Percentiles rank a stretch among this genome's conserved stretches.
phyloP scores from a whole-genome alignment of 2,113 vertebrate genomes.

The Rynchops niger region DNA sequence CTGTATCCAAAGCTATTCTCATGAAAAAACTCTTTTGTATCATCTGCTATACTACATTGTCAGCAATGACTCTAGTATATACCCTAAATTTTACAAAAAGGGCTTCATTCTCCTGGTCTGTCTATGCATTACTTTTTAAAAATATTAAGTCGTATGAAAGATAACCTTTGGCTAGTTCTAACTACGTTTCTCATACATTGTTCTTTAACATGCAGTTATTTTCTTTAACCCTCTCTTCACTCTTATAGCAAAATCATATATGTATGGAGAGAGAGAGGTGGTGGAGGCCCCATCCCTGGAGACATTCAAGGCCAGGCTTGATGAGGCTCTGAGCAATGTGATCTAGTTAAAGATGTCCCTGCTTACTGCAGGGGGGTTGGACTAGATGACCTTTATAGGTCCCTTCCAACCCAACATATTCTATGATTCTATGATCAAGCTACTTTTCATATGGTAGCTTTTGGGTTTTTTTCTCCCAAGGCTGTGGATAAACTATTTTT shows the following conservation, averaged over 20 bases:
- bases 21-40: background rate
- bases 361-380: too few species aligned
- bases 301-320: too few species aligned
- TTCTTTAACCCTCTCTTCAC: background rate
- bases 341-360: too few species aligned
- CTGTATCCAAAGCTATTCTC: background rate
- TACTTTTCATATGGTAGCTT: background rate
- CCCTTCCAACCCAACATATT: too few species aligned
- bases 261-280: too few species aligned
- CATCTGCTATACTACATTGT: background rate
- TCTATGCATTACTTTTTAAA: background rate
- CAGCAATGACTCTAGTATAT: background rate
- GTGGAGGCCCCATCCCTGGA: too few species aligned
- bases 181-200: background rate
- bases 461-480: background rate
- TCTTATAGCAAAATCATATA: background rate
- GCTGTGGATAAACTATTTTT: background rate
- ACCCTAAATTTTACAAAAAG: background rate
- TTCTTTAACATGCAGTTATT: background rate
- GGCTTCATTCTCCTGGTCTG: background rate
- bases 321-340: too few species aligned
- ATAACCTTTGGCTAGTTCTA: background rate
- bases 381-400: too few species aligned
- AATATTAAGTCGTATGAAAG: background rate
- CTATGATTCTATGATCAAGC: background rate